phyloP scores from a whole-genome alignment of 2,113 vertebrate species.

The Gavia stellata region DNA sequence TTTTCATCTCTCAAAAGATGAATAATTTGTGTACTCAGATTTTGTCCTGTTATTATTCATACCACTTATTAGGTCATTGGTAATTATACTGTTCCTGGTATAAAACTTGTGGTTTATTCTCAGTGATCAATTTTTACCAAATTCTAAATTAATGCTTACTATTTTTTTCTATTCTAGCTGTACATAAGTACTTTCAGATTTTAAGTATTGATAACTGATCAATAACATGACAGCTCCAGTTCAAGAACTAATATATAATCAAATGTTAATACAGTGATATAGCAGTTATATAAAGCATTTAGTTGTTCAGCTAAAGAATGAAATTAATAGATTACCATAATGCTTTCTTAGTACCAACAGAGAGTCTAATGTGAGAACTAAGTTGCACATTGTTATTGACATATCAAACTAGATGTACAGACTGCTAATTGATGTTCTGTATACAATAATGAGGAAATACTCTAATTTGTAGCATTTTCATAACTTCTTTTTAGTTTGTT shows the following conservation, averaged over 20 bases:
- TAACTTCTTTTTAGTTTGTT: conserved; percentile 83
- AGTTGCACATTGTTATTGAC: neutral
- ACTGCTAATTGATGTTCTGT: neutral
- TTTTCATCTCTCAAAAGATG: neutral
- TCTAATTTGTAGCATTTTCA: conserved; percentile 7
- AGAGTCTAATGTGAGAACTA: neutral
- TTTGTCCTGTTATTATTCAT: neutral
- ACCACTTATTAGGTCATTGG: neutral
- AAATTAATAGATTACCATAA: neutral
- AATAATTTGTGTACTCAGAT: neutral
- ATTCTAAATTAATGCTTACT: neutral
- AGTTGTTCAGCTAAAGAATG: neutral
- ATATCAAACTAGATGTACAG: neutral
- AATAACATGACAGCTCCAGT: neutral
- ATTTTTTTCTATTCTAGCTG: neutral
- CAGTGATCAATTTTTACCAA: neutral
- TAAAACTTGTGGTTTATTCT: neutral
- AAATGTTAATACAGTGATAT: neutral
- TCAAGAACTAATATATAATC: neutral
- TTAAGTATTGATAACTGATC: neutral
- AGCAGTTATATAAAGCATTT: neutral
- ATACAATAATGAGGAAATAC: neutral
- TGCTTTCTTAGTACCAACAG: neutral
- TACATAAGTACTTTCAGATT: neutral
- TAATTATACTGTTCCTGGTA: neutral